Conservation (phyloP, 1,140 invertebrate species). For the Drosophila pruinosa region DNA sequence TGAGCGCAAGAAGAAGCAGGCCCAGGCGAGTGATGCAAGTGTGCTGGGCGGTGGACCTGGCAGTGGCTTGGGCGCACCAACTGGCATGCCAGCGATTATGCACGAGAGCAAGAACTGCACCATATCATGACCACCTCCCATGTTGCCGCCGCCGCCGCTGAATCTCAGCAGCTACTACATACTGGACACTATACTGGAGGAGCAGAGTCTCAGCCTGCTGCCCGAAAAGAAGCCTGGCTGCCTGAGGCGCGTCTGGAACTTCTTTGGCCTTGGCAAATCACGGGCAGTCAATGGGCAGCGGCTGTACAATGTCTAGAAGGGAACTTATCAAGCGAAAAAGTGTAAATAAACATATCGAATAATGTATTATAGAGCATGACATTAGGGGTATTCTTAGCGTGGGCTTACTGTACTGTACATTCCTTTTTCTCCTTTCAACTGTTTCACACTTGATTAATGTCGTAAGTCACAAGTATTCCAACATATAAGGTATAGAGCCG, state of each 20-base stretch:
- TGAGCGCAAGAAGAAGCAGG: constrained; percentile 87
- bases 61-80: constrained; percentile 8
- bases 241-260: constrained; percentile 71
- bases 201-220: constrained; percentile 69
- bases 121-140: constrained; percentile 82
- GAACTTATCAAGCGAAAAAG: not conserved
- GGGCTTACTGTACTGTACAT: constrained; percentile 1
- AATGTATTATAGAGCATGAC: constrained; percentile 40
- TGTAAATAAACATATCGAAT: constrained; percentile 73
- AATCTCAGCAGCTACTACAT: constrained; percentile 80
- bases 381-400: not conserved
- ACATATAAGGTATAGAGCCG: constrained; percentile 1
- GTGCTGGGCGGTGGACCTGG: not conserved
- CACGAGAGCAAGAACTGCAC: constrained; percentile 79
- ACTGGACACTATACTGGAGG: constrained; percentile 77
- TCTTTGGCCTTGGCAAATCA: constrained; percentile 62
- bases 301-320: constrained; percentile 54
- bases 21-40: constrained; percentile 66
- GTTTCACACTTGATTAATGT: not conserved
- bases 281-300: constrained; percentile 30
- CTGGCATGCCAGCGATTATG: constrained; percentile 50
- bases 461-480: constrained; percentile 7
- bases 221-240: constrained; percentile 78
- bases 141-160: constrained; percentile 73
- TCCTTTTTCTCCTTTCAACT: not conserved